Percentiles rank a stretch among this genome's conserved stretches.
These are phyloP conservation scores for Lepidostoma basale DNA, from an alignment of 1,140 invertebrate genomes.

Conservation along the genomic window DNA sequence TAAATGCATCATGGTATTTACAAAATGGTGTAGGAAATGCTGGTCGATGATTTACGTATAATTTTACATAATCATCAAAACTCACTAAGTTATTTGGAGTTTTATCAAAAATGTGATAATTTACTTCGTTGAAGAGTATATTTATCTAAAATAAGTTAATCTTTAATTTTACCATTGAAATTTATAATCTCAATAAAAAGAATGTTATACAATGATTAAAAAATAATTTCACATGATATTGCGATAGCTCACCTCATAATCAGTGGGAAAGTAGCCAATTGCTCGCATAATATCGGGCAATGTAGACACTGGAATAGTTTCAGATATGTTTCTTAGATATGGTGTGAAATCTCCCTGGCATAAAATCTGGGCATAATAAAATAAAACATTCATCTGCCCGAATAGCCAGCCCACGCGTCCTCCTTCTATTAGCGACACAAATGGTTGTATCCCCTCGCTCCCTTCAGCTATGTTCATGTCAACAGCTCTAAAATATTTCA, in stretches of 20 bases:
- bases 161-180: background rate
- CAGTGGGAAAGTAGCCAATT: conserved; percentile 26
- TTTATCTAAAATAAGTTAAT: conserved; percentile 17
- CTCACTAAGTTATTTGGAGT: conserved; percentile 13
- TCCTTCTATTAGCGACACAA: conserved; percentile 17
- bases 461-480: background rate
- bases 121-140: conserved; percentile 19
- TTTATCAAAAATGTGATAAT: conserved; percentile 18
- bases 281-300: conserved; percentile 26
- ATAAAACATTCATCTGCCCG: conserved; percentile 15
- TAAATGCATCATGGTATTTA: conserved; percentile 20
- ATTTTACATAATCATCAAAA: conserved; percentile 27
- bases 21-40: conserved; percentile 12
- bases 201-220: background rate
- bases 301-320: conserved; percentile 14
- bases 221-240: background rate
- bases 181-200: no score
- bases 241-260: conserved; percentile 12
- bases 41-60: conserved; percentile 27
- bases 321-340: conserved; percentile 15
- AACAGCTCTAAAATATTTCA: background rate
- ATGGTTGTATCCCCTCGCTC: conserved; percentile 17
- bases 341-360: conserved; percentile 26
- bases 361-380: conserved; percentile 31
- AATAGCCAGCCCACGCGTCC: conserved; percentile 11